Evolutionary conservation across 2,797 vertebrate genomes (phyloP).

Genomic region (Brachyalestes nurse): DNA sequence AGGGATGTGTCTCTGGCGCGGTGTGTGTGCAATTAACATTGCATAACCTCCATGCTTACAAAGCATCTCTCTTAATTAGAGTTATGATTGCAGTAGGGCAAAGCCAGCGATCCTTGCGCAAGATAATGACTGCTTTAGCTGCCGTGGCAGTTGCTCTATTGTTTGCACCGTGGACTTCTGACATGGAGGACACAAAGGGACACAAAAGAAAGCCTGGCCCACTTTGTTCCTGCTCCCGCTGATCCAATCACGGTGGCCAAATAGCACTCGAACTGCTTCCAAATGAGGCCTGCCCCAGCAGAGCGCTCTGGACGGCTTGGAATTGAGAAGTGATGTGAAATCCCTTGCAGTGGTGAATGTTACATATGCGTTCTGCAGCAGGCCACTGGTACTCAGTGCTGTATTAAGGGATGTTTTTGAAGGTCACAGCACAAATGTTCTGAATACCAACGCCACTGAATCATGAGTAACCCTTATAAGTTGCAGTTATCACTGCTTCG

Average conservation of each 20-base stretch:
- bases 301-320: conserved; percentile 10
- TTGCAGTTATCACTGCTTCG: too few relatives aligned
- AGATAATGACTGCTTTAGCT: conserved; percentile 74
- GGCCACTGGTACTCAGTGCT: conserved; percentile 3
- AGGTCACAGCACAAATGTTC: background rate
- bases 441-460: background rate
- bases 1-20: conserved; percentile 61
- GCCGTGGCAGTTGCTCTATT: conserved; percentile 69
- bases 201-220: conserved; percentile 68
- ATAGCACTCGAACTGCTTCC: conserved; percentile 66
- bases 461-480: background rate
- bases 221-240: conserved; percentile 72
- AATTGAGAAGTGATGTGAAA: conserved; percentile 48
- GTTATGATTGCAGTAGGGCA: conserved; percentile 77
- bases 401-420: conserved; percentile 3
- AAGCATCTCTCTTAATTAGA: conserved; percentile 83
- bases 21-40: conserved; percentile 76
- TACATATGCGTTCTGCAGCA: conserved; percentile 25
- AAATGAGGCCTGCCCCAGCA: conserved; percentile 46
- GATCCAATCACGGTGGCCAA: conserved; percentile 76
- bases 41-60: conserved; percentile 79
- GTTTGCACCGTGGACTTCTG: conserved; percentile 75
- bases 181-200: conserved; percentile 79
- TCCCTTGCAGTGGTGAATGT: conserved; percentile 22
- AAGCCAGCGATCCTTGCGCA: conserved; percentile 70